Evolutionary conservation across 2,888 invertebrate species (phyloP).

Genomic region (Gibbula magus): DNA sequence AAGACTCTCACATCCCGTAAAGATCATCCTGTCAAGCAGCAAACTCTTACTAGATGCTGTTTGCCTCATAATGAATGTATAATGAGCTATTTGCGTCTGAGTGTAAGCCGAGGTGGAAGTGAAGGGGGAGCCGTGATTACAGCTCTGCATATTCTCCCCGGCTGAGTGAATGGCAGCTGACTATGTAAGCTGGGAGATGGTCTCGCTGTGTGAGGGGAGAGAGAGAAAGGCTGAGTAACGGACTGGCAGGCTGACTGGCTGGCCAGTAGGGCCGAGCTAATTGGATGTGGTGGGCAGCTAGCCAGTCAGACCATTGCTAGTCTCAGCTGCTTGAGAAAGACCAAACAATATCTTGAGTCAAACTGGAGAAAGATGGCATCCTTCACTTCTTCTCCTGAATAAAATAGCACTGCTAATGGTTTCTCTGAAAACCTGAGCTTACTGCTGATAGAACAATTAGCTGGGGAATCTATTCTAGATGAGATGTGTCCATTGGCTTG

Average conservation of each 20-base stretch:
- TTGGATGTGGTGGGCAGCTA: not conserved
- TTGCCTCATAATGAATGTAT: not conserved
- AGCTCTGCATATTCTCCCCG: not conserved
- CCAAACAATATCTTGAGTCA: not conserved
- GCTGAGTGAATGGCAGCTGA: conserved; percentile 11
- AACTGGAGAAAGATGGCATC: no score
- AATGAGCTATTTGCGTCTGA: not conserved
- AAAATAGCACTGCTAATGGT: no score
- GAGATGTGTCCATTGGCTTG: no score
- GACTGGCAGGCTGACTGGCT: not conserved
- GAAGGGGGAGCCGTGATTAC: no score
- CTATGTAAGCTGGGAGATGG: not conserved
- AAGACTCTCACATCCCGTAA: no score
- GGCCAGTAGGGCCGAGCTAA: conserved; percentile 1
- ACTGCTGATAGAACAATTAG: no score
- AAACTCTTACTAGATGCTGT: no score
- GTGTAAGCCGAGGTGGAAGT: no score
- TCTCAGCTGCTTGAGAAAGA: not conserved
- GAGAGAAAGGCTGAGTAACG: not conserved
- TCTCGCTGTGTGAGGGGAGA: not conserved
- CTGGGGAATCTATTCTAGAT: no score
- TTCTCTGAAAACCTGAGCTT: no score
- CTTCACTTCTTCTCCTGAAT: no score
- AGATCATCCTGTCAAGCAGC: no score
- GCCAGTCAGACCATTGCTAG: not conserved